These are phyloP conservation scores for Pseudomyrmex cubaensis DNA, from an alignment of 1,140 invertebrate species.

Conservation along the genomic window DNA sequence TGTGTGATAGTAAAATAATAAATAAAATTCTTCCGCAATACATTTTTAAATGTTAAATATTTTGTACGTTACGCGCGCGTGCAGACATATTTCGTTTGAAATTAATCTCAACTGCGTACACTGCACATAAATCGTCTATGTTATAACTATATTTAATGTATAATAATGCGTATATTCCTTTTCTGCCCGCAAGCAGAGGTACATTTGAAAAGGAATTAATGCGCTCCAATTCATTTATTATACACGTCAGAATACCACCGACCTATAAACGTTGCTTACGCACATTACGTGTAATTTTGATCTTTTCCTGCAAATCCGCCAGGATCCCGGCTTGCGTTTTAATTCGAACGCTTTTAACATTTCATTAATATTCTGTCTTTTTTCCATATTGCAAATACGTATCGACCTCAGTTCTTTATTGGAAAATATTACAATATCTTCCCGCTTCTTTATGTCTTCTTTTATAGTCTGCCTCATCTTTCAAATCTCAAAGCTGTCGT, in stretches of 20 bases:
- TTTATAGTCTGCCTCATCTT: not conserved
- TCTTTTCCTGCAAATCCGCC: slow-evolving; percentile 19
- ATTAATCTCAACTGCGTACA: too few relatives aligned
- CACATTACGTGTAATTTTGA: slow-evolving; percentile 26
- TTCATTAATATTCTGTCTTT: slow-evolving; percentile 28
- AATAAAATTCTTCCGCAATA: too few relatives aligned
- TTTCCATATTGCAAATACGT: not conserved
- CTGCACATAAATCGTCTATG: not conserved
- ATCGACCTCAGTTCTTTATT: not conserved
- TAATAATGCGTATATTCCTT: not conserved
- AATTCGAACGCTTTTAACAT: slow-evolving; percentile 30
- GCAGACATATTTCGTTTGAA: too few relatives aligned
- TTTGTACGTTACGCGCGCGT: too few relatives aligned
- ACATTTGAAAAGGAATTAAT: slow-evolving; percentile 33
- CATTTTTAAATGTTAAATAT: too few relatives aligned
- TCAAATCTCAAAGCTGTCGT: not conserved
- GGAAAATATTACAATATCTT: not conserved
- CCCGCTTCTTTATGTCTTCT: not conserved
- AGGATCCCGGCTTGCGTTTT: not conserved
- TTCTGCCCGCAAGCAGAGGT: slow-evolving; percentile 12
- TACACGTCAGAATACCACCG: slow-evolving; percentile 3
- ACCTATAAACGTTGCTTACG: slow-evolving; percentile 39
- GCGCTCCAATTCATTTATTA: slow-evolving; percentile 31
- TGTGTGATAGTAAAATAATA: too few relatives aligned
- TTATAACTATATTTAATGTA: slow-evolving; percentile 11